phyloP scores from a whole-genome alignment of 2,113 vertebrate species.

The Gracilinanus agilis region DNA sequence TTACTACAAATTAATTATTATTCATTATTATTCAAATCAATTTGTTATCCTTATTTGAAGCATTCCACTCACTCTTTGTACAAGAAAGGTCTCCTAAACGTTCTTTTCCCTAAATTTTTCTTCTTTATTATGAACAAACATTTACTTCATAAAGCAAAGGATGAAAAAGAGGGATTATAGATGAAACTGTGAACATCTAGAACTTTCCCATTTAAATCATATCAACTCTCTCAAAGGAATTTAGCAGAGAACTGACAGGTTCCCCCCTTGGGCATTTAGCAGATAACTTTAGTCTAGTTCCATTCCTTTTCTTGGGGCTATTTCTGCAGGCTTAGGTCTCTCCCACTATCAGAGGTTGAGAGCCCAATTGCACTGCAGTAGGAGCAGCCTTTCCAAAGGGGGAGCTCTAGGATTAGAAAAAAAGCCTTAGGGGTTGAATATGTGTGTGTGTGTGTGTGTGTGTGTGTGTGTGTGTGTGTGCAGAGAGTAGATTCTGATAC shows the following conservation, averaged over 20 bases:
- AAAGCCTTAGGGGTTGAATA: constrained; percentile 31
- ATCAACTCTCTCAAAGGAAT: background rate
- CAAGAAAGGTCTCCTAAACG: background rate
- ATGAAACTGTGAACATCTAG: background rate
- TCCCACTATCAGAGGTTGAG: fast-evolving
- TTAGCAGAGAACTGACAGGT: background rate
- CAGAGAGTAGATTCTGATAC: constrained; percentile 24
- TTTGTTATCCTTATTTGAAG: background rate
- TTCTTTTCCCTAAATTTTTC: background rate
- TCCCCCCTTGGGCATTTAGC: fast-evolving
- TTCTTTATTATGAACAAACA: background rate
- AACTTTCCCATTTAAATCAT: background rate
- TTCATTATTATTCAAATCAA: no score
- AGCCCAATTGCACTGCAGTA: constrained; percentile 8
- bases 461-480: background rate
- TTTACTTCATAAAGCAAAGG: background rate
- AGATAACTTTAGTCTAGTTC: background rate
- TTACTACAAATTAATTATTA: no score
- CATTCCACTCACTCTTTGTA: background rate
- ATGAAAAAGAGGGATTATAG: background rate
- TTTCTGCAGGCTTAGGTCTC: background rate
- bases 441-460: background rate
- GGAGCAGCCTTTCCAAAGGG: constrained; percentile 51
- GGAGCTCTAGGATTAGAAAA: constrained; percentile 82
- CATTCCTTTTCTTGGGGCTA: background rate